Evolutionary conservation across 2,888 invertebrate species (phyloP).

Genomic region (Catocala fraxini): DNA sequence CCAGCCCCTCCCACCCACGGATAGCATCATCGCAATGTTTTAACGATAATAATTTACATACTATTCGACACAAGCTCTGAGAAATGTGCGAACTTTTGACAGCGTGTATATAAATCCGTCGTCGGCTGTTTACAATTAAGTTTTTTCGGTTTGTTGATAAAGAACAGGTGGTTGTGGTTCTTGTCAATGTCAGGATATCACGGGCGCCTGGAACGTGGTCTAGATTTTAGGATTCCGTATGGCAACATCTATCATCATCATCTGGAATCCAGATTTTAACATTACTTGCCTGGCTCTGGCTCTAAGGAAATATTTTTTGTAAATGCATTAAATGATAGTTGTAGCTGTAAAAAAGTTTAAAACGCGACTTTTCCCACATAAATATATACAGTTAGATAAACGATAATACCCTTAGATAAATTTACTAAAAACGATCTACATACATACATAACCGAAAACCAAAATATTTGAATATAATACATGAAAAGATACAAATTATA

Average conservation of each 20-base stretch:
- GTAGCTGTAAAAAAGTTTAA: too few relatives aligned
- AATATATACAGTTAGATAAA: too few relatives aligned
- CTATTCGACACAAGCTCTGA: slow-evolving; percentile 29
- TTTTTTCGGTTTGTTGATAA: slow-evolving; percentile 61
- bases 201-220: slow-evolving; percentile 27
- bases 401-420: too few relatives aligned
- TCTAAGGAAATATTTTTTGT: too few relatives aligned
- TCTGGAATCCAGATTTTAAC: too few relatives aligned
- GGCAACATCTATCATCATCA: neutral
- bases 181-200: slow-evolving; percentile 32
- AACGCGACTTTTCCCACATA: too few relatives aligned
- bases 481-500: too few relatives aligned
- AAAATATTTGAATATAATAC: too few relatives aligned
- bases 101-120: slow-evolving; percentile 74
- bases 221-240: slow-evolving; percentile 30
- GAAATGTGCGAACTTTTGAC: slow-evolving; percentile 51
- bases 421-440: too few relatives aligned
- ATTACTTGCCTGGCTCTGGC: too few relatives aligned
- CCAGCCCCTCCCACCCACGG: slow-evolving; percentile 54
- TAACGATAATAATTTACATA: slow-evolving; percentile 34
- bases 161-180: slow-evolving; percentile 48
- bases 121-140: slow-evolving; percentile 81
- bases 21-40: slow-evolving; percentile 36
- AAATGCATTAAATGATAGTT: too few relatives aligned
- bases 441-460: too few relatives aligned